Evolutionary conservation across 2,797 vertebrate species (phyloP).

Genomic region (Brotula barbata): DNA sequence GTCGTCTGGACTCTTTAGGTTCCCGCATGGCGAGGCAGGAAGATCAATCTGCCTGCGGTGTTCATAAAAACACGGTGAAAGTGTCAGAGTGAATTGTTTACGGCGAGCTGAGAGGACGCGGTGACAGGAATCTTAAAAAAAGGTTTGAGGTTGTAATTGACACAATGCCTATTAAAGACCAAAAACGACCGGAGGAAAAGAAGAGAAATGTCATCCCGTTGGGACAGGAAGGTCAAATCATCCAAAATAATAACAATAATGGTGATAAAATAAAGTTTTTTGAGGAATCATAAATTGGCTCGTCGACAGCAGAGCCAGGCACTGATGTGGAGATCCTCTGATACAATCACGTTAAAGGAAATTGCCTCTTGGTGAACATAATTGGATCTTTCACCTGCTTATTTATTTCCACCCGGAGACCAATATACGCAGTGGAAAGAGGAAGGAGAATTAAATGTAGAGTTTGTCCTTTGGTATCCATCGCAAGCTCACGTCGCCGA

Average conservation of each 20-base stretch:
- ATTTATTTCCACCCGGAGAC: constrained; percentile 55
- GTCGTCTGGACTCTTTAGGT: constrained; percentile 10
- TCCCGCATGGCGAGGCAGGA: constrained; percentile 38
- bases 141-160: not conserved
- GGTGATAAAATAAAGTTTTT: not conserved
- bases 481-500: constrained; percentile 25
- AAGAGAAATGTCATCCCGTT: not conserved
- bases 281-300: constrained; percentile 47
- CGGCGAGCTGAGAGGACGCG: constrained; percentile 41
- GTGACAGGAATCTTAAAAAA: constrained; percentile 52
- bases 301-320: constrained; percentile 36
- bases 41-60: constrained; percentile 22
- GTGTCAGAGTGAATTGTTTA: constrained; percentile 66
- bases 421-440: constrained; percentile 44
- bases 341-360: constrained; percentile 74
- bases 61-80: constrained; percentile 48
- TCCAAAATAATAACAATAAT: not conserved
- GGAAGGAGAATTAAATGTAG: constrained; percentile 46
- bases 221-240: constrained; percentile 49
- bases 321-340: constrained; percentile 66
- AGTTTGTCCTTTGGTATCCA: constrained; percentile 35
- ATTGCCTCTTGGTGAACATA: constrained; percentile 70
- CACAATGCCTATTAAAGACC: not conserved
- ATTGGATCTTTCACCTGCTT: constrained; percentile 68
- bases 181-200: constrained; percentile 6